These are phyloP conservation scores for Epinephelus coioides DNA, from an alignment of 2,797 vertebrate species.

Conservation along the genomic window DNA sequence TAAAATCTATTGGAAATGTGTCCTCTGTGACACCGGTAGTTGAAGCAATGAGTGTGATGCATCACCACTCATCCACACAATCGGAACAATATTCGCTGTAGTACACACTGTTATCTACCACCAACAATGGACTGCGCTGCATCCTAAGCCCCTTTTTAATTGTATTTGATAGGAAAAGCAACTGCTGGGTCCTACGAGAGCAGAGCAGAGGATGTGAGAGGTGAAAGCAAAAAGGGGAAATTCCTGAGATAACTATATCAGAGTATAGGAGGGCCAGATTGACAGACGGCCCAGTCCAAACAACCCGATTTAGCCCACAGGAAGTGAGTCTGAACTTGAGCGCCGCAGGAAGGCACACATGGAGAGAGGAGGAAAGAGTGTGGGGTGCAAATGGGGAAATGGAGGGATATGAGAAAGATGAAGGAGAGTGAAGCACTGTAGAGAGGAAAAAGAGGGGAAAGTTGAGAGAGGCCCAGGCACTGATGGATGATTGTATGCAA, in stretches of 20 bases:
- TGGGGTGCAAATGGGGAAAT: conserved; percentile 26
- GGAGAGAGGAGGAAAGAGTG: conserved; percentile 13
- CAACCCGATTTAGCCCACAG: conserved; percentile 62
- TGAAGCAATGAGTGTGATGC: not conserved
- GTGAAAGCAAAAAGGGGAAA: conserved; percentile 70
- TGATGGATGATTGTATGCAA: conserved; percentile 14
- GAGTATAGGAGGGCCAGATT: conserved; percentile 68
- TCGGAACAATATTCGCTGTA: not conserved
- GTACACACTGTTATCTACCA: conserved; percentile 34
- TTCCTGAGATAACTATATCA: conserved; percentile 81
- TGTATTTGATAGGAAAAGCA: conserved; percentile 52
- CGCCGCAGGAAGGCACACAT: conserved; percentile 52
- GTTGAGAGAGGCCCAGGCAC: conserved; percentile 11
- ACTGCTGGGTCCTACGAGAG: conserved; percentile 34
- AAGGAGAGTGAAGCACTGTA: not conserved
- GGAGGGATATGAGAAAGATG: conserved; percentile 8
- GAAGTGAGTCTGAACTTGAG: conserved; percentile 68
- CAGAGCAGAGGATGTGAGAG: conserved; percentile 53
- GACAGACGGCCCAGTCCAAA: conserved; percentile 69
- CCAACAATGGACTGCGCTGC: conserved; percentile 12
- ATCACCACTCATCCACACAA: conserved; percentile 10
- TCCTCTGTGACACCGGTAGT: not conserved
- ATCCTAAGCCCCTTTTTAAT: conserved; percentile 33
- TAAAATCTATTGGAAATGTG: conserved; percentile 11
- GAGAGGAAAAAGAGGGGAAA: not conserved